phyloP scores from a whole-genome alignment of 2,113 vertebrate species.

The Physeter macrocephalus region DNA sequence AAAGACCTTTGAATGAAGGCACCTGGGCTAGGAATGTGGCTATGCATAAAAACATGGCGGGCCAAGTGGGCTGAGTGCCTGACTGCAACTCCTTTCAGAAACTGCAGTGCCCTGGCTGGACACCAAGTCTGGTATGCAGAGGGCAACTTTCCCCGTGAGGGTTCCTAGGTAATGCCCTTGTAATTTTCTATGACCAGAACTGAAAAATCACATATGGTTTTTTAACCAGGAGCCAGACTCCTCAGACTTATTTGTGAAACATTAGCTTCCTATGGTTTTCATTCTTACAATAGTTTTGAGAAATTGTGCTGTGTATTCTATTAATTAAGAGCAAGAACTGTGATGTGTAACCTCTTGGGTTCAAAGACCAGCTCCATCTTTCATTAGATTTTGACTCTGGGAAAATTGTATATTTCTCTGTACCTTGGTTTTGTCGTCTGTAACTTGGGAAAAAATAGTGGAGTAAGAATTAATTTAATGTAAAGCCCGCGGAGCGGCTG shows the following conservation, averaged over 20 bases:
- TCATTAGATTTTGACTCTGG: not conserved
- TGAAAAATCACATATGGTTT: not conserved
- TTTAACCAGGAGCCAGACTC: not conserved
- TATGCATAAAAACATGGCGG: too few relatives aligned
- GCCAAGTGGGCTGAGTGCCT: rapidly evolving
- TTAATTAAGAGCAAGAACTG: not conserved
- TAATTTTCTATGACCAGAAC: not conserved
- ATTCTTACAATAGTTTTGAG: not conserved
- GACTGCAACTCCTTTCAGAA: not conserved
- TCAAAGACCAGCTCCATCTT: not conserved
- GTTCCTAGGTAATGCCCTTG: not conserved
- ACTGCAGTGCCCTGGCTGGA: too few relatives aligned
- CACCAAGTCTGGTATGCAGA: rapidly evolving
- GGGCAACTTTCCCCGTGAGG: not conserved
- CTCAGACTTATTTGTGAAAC: not conserved
- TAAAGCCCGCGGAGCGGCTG: too few relatives aligned
- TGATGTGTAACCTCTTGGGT: not conserved
- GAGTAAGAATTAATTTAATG: not conserved
- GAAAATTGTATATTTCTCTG: not conserved
- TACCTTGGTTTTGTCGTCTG: not conserved
- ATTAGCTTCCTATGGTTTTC: not conserved
- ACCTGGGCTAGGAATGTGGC: not conserved
- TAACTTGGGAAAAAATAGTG: not conserved
- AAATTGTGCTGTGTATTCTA: not conserved
- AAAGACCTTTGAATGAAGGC: not conserved